Conservation (phyloP, 1,140 invertebrate species). For the Pseudomyrmex sp. region DNA sequence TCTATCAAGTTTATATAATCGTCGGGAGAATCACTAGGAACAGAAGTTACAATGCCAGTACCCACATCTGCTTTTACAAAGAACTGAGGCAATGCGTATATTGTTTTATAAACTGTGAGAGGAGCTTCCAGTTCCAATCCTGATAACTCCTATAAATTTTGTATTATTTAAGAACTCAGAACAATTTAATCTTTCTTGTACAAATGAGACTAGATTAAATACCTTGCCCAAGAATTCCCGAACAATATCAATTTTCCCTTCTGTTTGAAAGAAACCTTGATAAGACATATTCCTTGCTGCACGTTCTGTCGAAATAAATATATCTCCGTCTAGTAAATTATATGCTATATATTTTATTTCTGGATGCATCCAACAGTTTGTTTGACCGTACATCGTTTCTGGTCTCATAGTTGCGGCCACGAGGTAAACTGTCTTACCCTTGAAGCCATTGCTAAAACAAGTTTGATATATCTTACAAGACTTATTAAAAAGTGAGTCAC, state of each 20-base stretch:
- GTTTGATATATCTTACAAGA: conserved; percentile 14
- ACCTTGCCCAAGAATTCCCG: conserved; percentile 91
- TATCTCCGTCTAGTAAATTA: conserved; percentile 88
- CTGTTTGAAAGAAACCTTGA: conserved; percentile 94
- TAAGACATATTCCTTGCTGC: conserved; percentile 98
- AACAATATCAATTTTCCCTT: conserved; percentile 92
- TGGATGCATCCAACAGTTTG: conserved; percentile 99
- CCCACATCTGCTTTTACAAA: conserved; percentile 99
- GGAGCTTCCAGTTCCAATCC: conserved; percentile 94
- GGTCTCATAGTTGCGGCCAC: conserved; percentile 99
- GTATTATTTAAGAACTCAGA: background rate
- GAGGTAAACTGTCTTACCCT: conserved; percentile 90
- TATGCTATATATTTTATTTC: conserved; percentile 97
- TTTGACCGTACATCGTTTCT: conserved; percentile 99
- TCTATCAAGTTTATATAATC: conserved; percentile 98
- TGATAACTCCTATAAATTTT: conserved; percentile 87
- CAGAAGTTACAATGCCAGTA: conserved; percentile 98
- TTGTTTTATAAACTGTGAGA: conserved; percentile 91
- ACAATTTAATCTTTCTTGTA: conserved; percentile 10
- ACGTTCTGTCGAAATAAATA: conserved; percentile 95
- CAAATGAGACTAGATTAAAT: conserved; percentile 51
- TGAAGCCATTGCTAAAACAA: conserved; percentile 83
- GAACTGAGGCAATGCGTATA: conserved; percentile 99
- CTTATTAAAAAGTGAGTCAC: background rate
- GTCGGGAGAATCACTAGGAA: conserved; percentile 99